phyloP scores from a whole-genome alignment of 2,797 vertebrate genomes.

The Sebastes ruberrimus region DNA sequence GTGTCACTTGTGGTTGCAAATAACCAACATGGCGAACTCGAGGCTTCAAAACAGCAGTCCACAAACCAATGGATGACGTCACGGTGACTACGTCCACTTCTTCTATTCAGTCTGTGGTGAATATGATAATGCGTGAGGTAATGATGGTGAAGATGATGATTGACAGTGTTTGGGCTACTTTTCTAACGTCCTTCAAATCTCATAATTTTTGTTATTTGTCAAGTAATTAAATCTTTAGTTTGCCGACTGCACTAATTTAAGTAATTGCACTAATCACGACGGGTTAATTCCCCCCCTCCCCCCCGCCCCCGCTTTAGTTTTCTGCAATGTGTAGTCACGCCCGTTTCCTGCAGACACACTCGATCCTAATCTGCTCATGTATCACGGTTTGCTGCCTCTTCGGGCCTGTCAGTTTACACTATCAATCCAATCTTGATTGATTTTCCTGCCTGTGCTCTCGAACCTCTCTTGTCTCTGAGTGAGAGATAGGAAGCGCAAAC shows the following conservation, averaged over 20 bases:
- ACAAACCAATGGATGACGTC: no score
- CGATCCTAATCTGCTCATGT: conserved; percentile 61
- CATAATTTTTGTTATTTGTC: not conserved
- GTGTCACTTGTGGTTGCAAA: no score
- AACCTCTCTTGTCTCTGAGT: conserved; percentile 58
- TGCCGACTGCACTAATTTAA: not conserved
- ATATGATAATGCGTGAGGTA: not conserved
- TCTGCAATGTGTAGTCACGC: conserved; percentile 3
- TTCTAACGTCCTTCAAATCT: not conserved
- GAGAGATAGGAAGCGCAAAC: conserved; percentile 46
- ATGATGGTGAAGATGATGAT: not conserved
- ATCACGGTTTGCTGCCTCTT: conserved; percentile 62
- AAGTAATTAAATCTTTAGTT: not conserved
- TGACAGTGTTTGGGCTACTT: not conserved
- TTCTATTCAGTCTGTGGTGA: no score
- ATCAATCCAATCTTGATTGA: conserved; percentile 72
- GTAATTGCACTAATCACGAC: not conserved
- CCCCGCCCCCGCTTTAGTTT: not conserved
- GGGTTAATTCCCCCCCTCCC: not conserved
- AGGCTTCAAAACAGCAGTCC: no score
- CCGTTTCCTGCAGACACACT: conserved; percentile 36
- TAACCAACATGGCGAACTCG: no score
- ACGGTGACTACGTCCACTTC: no score
- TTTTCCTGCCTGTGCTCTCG: conserved; percentile 59
- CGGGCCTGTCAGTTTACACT: conserved; percentile 69